A percentile compares a stretch with the other conserved stretches of the same genome.
Conservation (phyloP, 1,140 invertebrate genomes). For the Neodiprion lecontei region DNA sequence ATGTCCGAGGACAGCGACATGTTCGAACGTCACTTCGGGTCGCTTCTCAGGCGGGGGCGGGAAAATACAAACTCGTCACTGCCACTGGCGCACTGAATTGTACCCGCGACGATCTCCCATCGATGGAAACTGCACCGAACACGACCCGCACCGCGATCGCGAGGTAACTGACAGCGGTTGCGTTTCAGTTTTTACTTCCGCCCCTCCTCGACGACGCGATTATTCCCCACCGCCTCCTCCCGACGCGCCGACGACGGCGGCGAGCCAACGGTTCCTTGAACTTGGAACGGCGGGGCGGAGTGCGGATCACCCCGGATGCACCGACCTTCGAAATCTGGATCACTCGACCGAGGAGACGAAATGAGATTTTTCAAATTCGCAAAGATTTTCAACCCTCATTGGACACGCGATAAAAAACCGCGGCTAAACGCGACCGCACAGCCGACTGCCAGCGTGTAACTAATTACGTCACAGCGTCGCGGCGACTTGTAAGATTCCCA, state of each 20-base stretch:
- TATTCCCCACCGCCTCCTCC: constrained; percentile 9
- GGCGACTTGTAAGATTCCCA: not conserved
- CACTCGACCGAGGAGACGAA: not conserved
- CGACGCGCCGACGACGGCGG: not conserved
- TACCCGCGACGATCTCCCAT: not conserved
- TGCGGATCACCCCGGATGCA: not conserved
- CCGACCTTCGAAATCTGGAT: not conserved
- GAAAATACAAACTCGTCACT: not conserved
- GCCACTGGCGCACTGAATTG: too few relatives aligned
- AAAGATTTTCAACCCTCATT: not conserved
- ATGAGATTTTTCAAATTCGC: not conserved
- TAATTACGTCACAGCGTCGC: constrained; percentile 34
- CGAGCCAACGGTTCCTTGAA: not conserved
- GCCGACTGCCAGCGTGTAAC: constrained; percentile 45
- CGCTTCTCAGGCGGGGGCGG: too few relatives aligned
- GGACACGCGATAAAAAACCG: constrained; percentile 14
- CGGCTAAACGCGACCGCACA: constrained; percentile 23
- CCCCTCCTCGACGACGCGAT: not conserved
- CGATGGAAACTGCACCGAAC: not conserved
- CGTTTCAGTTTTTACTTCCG: not conserved
- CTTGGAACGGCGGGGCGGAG: not conserved
- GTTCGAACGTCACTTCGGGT: not conserved
- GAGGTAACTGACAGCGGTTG: not conserved
- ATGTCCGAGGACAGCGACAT: constrained; percentile 34
- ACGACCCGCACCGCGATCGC: not conserved